A percentile compares a stretch with the other conserved stretches of the same genome.
Evolutionary conservation across 2,888 invertebrate species (phyloP).

Genomic region (Halictus quadricinctus): DNA sequence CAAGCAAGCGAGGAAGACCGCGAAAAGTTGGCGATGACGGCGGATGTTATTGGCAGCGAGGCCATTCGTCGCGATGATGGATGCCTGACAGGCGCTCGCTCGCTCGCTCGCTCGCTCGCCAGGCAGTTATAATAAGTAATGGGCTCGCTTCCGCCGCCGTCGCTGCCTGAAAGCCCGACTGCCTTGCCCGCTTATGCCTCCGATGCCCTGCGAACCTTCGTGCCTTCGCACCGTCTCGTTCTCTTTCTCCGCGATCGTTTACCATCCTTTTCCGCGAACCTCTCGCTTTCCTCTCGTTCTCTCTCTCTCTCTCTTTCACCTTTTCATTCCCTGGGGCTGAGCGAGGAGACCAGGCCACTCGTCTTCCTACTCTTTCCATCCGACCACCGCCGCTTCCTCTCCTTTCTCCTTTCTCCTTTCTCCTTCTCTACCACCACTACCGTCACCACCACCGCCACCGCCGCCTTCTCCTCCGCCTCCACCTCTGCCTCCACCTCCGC

Average conservation of each 20-base stretch:
- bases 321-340: slow-evolving; percentile 71
- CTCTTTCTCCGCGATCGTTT: slow-evolving; percentile 39
- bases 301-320: slow-evolving; percentile 38
- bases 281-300: slow-evolving; percentile 58
- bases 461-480: slow-evolving; percentile 36
- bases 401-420: slow-evolving; percentile 37
- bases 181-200: slow-evolving; percentile 69
- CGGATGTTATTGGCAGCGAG: slow-evolving; percentile 82
- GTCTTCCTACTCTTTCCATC: slow-evolving; percentile 74
- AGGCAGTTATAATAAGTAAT: slow-evolving; percentile 83
- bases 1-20: slow-evolving; percentile 72
- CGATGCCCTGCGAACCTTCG: slow-evolving; percentile 72
- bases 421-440: not conserved
- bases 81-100: slow-evolving; percentile 81
- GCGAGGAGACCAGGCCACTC: slow-evolving; percentile 74
- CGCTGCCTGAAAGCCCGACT: slow-evolving; percentile 77
- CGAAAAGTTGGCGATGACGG: slow-evolving; percentile 82
- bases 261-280: slow-evolving; percentile 48
- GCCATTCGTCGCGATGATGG: slow-evolving; percentile 82
- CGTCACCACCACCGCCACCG: not conserved
- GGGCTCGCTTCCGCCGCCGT: slow-evolving; percentile 82
- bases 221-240: slow-evolving; percentile 62
- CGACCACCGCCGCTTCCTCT: slow-evolving; percentile 64
- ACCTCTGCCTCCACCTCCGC: slow-evolving; percentile 10
- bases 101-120: slow-evolving; percentile 77